These are phyloP conservation scores for Sciurus carolinensis DNA, from an alignment of 2,797 vertebrate genomes.

Conservation along the genomic window DNA sequence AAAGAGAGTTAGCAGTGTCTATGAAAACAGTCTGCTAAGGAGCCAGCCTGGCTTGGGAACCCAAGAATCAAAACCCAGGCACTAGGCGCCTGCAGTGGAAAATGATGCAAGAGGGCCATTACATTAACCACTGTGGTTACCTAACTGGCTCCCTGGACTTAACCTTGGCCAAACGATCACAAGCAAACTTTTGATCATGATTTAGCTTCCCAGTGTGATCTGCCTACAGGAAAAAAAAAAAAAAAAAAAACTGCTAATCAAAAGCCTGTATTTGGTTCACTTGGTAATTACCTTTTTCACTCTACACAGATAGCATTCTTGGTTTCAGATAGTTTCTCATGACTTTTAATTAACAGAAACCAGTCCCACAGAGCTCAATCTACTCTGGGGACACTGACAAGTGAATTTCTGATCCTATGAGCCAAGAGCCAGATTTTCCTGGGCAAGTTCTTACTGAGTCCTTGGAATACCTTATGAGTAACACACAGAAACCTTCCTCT, in stretches of 20 bases:
- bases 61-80: background rate
- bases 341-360: slow-evolving; percentile 69
- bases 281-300: slow-evolving; percentile 68
- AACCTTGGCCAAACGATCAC: slow-evolving; percentile 46
- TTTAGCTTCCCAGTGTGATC: slow-evolving; percentile 44
- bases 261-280: slow-evolving; percentile 30
- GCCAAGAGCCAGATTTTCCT: background rate
- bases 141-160: background rate
- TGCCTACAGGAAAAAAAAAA: background rate
- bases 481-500: background rate
- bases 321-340: slow-evolving; percentile 58
- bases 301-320: slow-evolving; percentile 31
- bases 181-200: slow-evolving; percentile 31
- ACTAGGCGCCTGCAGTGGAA: background rate
- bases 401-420: slow-evolving; percentile 41
- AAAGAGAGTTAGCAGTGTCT: background rate
- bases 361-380: slow-evolving; percentile 47
- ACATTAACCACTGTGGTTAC: background rate
- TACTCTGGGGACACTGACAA: slow-evolving; percentile 26
- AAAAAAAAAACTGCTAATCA: background rate
- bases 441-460: slow-evolving; percentile 27
- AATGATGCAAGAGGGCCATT: background rate
- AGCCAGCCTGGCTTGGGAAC: background rate
- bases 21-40: background rate
- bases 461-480: background rate